phyloP scores from a whole-genome alignment of 2,888 invertebrate genomes.

The Andrena hattorfiana region DNA sequence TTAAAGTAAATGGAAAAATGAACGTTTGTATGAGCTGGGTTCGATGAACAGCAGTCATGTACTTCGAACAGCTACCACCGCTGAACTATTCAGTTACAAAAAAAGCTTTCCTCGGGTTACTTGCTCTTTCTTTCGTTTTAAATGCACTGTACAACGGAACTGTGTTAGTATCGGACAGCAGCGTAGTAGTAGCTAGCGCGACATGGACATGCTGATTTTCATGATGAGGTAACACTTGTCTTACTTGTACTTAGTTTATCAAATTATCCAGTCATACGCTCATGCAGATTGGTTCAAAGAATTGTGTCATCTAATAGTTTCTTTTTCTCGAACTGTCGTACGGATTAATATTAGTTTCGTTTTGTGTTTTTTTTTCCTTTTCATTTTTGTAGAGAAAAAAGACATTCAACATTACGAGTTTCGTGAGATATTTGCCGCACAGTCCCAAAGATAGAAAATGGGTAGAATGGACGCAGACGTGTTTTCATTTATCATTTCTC shows the following conservation, averaged over 20 bases:
- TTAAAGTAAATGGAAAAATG: conserved; percentile 85
- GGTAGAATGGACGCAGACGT: conserved; percentile 66
- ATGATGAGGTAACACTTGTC: conserved; percentile 86
- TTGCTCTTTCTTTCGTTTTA: conserved; percentile 57
- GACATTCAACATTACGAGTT: conserved; percentile 80
- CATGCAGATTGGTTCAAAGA: conserved; percentile 81
- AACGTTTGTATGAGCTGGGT: conserved; percentile 85
- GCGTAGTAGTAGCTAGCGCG: conserved; percentile 78
- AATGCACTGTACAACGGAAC: conserved; percentile 83
- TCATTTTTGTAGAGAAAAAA: conserved; percentile 74
- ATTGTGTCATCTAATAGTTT: conserved; percentile 65
- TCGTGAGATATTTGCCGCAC: conserved; percentile 76
- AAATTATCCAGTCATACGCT: conserved; percentile 85
- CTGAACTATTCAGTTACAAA: conserved; percentile 71
- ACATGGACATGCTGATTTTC: conserved; percentile 79
- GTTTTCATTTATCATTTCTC: conserved; percentile 11
- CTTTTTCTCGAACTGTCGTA: conserved; percentile 76
- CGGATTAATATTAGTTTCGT: conserved; percentile 76
- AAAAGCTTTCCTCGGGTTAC: conserved; percentile 66
- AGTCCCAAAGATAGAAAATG: conserved; percentile 79
- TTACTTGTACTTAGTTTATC: conserved; percentile 85
- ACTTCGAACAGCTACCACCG: conserved; percentile 72
- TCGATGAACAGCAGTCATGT: conserved; percentile 81
- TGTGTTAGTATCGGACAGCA: conserved; percentile 68
- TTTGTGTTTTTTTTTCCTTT: conserved; percentile 32